phyloP scores from a whole-genome alignment of 1,140 invertebrate genomes.

The Drosophila nigrodunni region DNA sequence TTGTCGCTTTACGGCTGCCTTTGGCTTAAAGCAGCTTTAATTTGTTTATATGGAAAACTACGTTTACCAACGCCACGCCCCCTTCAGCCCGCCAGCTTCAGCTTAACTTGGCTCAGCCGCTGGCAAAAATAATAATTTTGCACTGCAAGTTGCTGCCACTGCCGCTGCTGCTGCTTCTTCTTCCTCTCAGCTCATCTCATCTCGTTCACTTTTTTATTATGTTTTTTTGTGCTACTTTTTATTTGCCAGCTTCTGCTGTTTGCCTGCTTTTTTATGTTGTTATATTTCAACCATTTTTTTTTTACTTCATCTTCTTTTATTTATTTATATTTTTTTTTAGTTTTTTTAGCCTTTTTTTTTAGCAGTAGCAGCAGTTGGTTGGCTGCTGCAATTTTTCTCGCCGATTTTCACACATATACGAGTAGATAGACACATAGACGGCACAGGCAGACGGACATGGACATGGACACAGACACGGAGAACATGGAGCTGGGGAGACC shows the following conservation, averaged over 20 bases:
- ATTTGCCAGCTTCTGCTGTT: slow-evolving; percentile 28
- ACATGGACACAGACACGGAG: slow-evolving; percentile 46
- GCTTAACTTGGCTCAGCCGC: slow-evolving; percentile 17
- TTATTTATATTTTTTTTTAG: background rate
- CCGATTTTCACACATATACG: slow-evolving; percentile 61
- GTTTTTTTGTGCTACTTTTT: slow-evolving; percentile 69
- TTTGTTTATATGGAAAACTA: slow-evolving; percentile 21
- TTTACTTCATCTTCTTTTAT: slow-evolving; percentile 10
- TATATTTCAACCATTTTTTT: slow-evolving; percentile 67
- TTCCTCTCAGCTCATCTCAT: slow-evolving; percentile 19
- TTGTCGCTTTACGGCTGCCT: slow-evolving; percentile 8
- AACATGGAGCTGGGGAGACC: background rate
- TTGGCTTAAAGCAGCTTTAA: slow-evolving; percentile 45
- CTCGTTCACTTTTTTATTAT: slow-evolving; percentile 38
- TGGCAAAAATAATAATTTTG: slow-evolving; percentile 79
- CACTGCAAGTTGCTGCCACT: slow-evolving; percentile 62
- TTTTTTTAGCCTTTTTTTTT: slow-evolving; percentile 9
- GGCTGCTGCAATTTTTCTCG: slow-evolving; percentile 64
- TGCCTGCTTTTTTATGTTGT: slow-evolving; percentile 54
- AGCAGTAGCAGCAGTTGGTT: too few species aligned
- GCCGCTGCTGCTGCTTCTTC: slow-evolving; percentile 9
- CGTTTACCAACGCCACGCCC: slow-evolving; percentile 22
- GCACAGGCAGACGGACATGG: slow-evolving; percentile 32
- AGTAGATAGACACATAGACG: slow-evolving; percentile 33
- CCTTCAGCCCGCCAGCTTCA: background rate